Conservation (phyloP, 2,888 invertebrate genomes). For the Laothoe populi region DNA sequence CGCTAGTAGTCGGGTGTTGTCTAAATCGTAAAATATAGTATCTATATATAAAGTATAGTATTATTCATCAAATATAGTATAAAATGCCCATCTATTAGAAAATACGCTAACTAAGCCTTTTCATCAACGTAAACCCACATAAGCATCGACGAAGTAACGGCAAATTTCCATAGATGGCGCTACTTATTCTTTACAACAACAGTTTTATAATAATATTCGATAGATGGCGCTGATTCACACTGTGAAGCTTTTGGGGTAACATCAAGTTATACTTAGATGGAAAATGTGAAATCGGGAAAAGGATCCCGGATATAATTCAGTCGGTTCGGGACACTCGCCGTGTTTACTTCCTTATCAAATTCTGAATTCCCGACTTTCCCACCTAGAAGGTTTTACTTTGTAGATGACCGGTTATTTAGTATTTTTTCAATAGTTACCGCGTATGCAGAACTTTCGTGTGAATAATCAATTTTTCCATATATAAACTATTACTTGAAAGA, state of each 20-base stretch:
- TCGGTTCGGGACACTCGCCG: conserved; percentile 71
- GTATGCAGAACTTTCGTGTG: conserved; percentile 3
- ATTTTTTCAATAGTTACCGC: neutral
- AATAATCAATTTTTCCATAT: neutral
- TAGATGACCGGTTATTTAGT: neutral
- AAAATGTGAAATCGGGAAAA: conserved; percentile 70
- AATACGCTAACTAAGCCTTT: neutral
- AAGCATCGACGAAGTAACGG: neutral
- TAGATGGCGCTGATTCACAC: conserved; percentile 41
- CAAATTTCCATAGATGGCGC: conserved; percentile 16
- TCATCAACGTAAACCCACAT: neutral
- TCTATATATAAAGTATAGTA: too few relatives aligned
- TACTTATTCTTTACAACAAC: neutral
- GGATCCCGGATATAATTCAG: conserved; percentile 73
- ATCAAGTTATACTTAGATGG: conserved; percentile 47
- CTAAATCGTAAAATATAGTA: too few relatives aligned
- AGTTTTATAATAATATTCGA: neutral
- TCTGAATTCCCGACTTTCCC: conserved; percentile 17
- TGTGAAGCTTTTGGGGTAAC: conserved; percentile 38
- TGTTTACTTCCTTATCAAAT: conserved; percentile 56
- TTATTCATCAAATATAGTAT: too few relatives aligned
- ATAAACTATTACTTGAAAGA: conserved; percentile 34
- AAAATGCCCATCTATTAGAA: neutral
- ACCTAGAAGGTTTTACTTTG: conserved; percentile 14
- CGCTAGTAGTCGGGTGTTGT: too few relatives aligned